Base-by-base conservation (phyloP, 2,113 vertebrate genomes). In the Colinus virginianus region DNA sequence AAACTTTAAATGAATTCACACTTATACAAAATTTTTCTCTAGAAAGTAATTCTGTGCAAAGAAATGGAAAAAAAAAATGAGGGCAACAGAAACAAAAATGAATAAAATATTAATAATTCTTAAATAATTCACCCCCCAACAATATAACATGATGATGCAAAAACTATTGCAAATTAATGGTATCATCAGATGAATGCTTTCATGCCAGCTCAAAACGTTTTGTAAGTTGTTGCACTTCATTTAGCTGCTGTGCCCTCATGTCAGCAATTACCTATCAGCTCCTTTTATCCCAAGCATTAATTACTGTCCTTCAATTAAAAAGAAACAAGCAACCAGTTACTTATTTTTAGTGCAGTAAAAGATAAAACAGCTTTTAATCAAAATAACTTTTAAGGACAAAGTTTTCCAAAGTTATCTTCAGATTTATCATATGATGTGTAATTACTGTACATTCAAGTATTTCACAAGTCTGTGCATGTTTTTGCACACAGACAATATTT, bases 61-160 rank as follows among this genome's bases (percentile, higher is more conserved):
- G n/a, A 90, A 87, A 88, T 36, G 13, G 20, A 45, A 90, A 75
- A 20, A 75, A 94, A 88, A 20, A 64, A 30, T 67, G 15, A 4
- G 8, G 78, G 28, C 19, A 77, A 84, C 43, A 86, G 81, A 90
- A 59, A 81, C 20, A 75, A 82, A 26, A 70, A 77, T 51, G 46
- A 59, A 82, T 90, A 88, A 94, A 94, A 86, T 78, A 90, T 86
- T 88, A 78, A 84, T 78, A 72, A 38, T 13, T 63, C 21, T 67
- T 90, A 68, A 90, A 83, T 90, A 81, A 90, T 78, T 84, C 11
- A 64, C 1, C 51, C 0, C 92, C 51, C 66, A 90, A 93, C 53
- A 92, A 66, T 53, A 95, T 90, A 87, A 34, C 18, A 51, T 20
- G 7, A 64, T 76, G 40, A 23, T 88, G 61, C 48, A 71, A 64